Evolutionary conservation across 2,797 vertebrate genomes (phyloP).

Genomic region (Peromyscus attwateri): DNA sequence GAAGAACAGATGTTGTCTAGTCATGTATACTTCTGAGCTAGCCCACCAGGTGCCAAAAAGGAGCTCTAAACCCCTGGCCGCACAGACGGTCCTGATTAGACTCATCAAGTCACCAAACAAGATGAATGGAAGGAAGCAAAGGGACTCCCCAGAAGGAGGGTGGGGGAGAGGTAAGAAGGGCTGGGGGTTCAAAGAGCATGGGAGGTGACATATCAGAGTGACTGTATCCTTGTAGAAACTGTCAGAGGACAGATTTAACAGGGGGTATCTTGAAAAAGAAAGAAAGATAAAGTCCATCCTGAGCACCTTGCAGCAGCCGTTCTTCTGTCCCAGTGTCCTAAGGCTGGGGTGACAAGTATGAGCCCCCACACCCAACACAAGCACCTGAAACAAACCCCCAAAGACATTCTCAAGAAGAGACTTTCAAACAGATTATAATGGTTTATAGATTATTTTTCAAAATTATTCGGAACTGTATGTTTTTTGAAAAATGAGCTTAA

Average conservation of each 20-base stretch:
- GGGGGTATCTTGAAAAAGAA: background rate
- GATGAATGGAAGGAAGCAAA: background rate
- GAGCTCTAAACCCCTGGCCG: background rate
- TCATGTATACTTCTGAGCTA: background rate
- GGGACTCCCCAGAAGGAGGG: background rate
- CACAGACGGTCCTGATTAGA: background rate
- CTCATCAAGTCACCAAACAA: background rate
- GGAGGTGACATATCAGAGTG: background rate
- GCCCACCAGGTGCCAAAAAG: background rate
- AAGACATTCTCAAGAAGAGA: background rate
- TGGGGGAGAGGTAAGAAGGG: too few species aligned
- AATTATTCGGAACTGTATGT: background rate
- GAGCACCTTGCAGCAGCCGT: too few species aligned
- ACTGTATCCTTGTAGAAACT: background rate
- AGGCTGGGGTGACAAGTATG: background rate
- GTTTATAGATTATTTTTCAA: background rate
- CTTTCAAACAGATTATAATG: background rate
- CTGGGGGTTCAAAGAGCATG: background rate
- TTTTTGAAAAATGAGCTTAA: background rate
- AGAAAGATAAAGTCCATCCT: background rate
- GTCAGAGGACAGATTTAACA: background rate
- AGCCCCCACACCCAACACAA: background rate
- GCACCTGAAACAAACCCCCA: constrained; percentile 9
- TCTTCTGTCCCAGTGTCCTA: background rate
- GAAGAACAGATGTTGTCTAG: background rate